phyloP scores from a whole-genome alignment of 2,113 vertebrate species.

The Mungos mungo region DNA sequence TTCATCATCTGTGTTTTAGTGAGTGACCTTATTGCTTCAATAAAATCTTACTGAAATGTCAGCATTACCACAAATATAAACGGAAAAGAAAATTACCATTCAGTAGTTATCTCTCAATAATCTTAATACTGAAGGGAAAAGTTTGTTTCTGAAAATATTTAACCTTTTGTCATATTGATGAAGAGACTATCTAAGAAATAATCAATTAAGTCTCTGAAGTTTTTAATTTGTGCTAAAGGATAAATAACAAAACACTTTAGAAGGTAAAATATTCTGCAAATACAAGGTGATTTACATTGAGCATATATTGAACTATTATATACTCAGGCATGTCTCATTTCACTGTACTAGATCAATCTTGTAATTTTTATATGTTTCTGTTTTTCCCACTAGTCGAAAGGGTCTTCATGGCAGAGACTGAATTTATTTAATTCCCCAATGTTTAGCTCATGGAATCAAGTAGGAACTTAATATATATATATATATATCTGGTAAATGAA shows the following conservation, averaged over 20 bases:
- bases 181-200: constrained; percentile 13
- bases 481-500: neutral
- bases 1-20: constrained; percentile 19
- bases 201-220: neutral
- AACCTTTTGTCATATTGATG: constrained; percentile 11
- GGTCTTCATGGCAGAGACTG: neutral
- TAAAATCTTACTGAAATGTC: constrained; percentile 35
- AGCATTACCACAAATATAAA: constrained; percentile 26
- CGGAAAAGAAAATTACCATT: constrained; percentile 32
- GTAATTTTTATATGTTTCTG: constrained; percentile 1
- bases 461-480: neutral
- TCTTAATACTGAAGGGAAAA: neutral
- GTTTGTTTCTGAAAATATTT: constrained; percentile 24
- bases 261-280: neutral
- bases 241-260: neutral
- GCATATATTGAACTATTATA: neutral
- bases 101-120: neutral
- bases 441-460: neutral
- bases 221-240: constrained; percentile 2
- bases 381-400: neutral
- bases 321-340: neutral
- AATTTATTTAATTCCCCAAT: neutral
- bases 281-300: neutral
- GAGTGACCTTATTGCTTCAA: constrained; percentile 42
- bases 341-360: neutral